Evolutionary conservation across 2,113 vertebrate species (phyloP), one percentile per base, ranked within the genome.

Genomic region (Coryphaenoides rupestris): DNA sequence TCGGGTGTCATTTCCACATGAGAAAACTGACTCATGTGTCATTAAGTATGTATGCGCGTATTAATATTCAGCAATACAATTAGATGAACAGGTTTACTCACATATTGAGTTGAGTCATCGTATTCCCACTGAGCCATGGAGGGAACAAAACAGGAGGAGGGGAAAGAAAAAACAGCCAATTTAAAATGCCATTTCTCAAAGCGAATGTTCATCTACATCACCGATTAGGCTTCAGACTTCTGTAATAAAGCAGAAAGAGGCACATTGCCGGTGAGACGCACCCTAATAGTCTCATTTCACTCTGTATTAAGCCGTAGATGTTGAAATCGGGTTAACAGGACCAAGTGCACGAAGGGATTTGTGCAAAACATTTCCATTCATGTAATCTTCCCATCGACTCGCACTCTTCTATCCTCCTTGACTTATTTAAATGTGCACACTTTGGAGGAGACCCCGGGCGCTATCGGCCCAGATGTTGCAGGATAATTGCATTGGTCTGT

Each of bases 101-200:
- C 96, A 90, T 98, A 94, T 93, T 96, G 91, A 82, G 92, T 71
- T 83, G 94, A 90, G 88, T 97, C 93, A 92, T 93, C 93, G 83
- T 91, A 90, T 93, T 93, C 93, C 95, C 95, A 95, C 93, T 96
- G 88, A 88, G 60, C 3, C 19, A 75, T 19, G 52, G 53, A 65
- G n/a, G n/a, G n/a, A n/a, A n/a, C n/a, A n/a, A n/a, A n/a, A 91
- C 46, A 83, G 65, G 87, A 77, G 89, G 78, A 80, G 73, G 71
- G 86, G 67, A 66, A 62, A 66, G 74, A 56, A 83, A 81, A 70
- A 82, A 89, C 82, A 61, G 56, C 61, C 33, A 26, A 60, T 56
- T 56, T 55, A 33, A 24, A 13, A 22, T 47, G 19, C 7, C 12
- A 55, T 26, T 13, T 9, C 2, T 19, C 7, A 26, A 23, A 49